These are phyloP conservation scores for Drosophila macrospina DNA, from an alignment of 2,888 invertebrate species.

Conservation along the genomic window DNA sequence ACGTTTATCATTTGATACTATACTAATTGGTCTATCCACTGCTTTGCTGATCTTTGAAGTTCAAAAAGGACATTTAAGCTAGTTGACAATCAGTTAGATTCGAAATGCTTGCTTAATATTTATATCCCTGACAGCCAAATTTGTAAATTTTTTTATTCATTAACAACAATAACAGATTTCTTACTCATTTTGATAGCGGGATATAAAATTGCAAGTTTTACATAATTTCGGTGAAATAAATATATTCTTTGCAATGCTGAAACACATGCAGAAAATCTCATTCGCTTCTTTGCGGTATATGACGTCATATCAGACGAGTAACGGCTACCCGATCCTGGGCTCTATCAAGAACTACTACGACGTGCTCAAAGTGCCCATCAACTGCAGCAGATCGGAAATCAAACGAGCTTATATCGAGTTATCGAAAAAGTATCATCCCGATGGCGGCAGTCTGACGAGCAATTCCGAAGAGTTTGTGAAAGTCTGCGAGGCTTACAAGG, in stretches of 20 bases:
- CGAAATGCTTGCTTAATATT: not conserved
- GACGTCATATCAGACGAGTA: constrained; percentile 20
- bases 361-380: constrained; percentile 51
- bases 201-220: constrained; percentile 4
- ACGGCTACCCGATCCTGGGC: constrained; percentile 1
- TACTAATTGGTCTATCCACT: not conserved
- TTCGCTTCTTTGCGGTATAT: constrained; percentile 28
- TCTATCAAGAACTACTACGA: constrained; percentile 49
- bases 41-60: not conserved
- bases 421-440: constrained; percentile 68
- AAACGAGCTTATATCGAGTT: constrained; percentile 54
- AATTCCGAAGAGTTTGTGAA: constrained; percentile 49
- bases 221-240: constrained; percentile 20
- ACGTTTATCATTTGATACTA: not conserved
- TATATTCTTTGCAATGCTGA: constrained; percentile 28
- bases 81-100: not conserved
- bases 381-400: constrained; percentile 45
- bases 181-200: not conserved
- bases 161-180: not conserved
- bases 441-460: constrained; percentile 20
- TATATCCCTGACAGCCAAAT: not conserved
- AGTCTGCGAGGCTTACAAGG: constrained; percentile 62
- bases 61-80: not conserved
- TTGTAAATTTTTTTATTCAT: constrained; percentile 6
- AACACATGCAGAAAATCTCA: constrained; percentile 7